Conservation (phyloP, 2,113 vertebrate genomes). For the Cepphus grylle region DNA sequence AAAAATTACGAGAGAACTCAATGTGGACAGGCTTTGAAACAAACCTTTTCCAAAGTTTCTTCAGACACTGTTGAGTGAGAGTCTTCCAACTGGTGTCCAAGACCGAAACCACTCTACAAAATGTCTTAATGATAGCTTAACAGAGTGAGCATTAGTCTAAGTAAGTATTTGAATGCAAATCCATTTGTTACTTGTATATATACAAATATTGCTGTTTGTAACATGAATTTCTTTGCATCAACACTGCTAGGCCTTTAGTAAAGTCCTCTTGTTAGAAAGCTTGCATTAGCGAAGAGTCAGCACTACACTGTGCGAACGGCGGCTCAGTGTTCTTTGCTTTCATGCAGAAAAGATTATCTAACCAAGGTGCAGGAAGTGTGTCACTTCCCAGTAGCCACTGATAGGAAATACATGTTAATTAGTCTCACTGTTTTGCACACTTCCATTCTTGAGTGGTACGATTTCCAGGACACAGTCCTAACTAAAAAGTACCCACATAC, state of each 20-base stretch:
- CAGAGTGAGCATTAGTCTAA: not conserved
- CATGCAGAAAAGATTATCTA: not conserved
- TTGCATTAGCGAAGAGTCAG: not conserved
- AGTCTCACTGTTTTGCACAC: not conserved
- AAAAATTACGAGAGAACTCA: not conserved
- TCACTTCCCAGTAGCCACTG: constrained; percentile 18
- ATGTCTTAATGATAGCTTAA: not conserved
- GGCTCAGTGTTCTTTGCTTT: not conserved
- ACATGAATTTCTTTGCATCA: not conserved
- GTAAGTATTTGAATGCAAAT: not conserved
- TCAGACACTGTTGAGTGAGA: not conserved
- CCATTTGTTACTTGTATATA: not conserved
- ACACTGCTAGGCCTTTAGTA: not conserved
- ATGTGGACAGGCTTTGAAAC: not conserved
- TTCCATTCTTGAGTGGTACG: not conserved
- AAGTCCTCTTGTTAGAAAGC: not conserved
- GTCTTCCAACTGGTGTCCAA: not conserved
- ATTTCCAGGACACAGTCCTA: not conserved
- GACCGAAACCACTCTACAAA: not conserved
- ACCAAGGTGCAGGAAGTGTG: constrained; percentile 21
- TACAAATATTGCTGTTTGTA: not conserved
- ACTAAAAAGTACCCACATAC: not conserved
- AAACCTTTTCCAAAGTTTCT: not conserved
- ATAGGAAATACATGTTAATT: constrained; percentile 9
- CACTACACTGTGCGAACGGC: not conserved